Evolutionary conservation across 2,113 vertebrate species (phyloP).

Genomic region (Etia nguti): DNA sequence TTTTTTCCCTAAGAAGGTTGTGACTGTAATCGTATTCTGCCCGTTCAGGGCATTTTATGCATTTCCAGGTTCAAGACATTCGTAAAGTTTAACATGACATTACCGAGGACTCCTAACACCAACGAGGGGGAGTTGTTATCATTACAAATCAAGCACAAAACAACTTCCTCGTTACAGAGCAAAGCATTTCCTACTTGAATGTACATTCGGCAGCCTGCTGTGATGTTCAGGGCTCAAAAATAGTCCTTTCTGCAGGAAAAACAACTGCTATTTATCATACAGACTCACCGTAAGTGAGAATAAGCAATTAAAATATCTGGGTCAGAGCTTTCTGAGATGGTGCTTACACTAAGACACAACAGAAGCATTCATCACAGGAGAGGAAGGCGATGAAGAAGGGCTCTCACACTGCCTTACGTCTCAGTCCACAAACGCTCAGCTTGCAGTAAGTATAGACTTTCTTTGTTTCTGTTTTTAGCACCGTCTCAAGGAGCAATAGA

Average conservation of each 20-base stretch:
- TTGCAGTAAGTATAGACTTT: background rate
- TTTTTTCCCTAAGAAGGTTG: background rate
- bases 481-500: background rate
- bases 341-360: constrained; percentile 42
- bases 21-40: background rate
- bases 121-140: background rate
- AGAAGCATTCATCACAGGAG: constrained; percentile 35
- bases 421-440: background rate
- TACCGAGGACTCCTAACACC: background rate
- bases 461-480: background rate
- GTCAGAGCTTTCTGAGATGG: constrained; percentile 46
- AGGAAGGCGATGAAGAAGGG: background rate
- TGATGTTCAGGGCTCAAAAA: constrained; percentile 41
- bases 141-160: constrained; percentile 5
- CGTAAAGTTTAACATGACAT: constrained; percentile 1
- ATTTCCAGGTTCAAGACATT: background rate
- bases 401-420: background rate
- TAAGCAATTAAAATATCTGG: constrained; percentile 66
- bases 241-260: constrained; percentile 35
- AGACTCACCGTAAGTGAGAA: constrained; percentile 44
- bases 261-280: constrained; percentile 55
- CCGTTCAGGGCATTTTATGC: background rate
- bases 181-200: background rate
- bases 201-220: constrained; percentile 5
- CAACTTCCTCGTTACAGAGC: constrained; percentile 27